Evolutionary conservation across 2,888 invertebrate species (phyloP), one percentile per base, ranked within the genome.

Genomic region (Euphydryas editha): DNA sequence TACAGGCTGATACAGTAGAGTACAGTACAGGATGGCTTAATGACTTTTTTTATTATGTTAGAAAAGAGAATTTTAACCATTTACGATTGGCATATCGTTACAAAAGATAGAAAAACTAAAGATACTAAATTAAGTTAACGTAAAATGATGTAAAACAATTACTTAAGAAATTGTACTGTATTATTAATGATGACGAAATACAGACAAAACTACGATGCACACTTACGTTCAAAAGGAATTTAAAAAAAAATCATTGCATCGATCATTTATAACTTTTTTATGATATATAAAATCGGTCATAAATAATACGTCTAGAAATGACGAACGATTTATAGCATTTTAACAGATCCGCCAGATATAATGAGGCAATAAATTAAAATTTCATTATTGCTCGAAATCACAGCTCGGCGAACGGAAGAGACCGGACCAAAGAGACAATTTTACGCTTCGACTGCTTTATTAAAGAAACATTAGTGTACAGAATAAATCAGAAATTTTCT

Each of bases 401-500:
- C 36, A 44, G 60, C 47, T 54, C 58, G 61, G 61, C 64, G 58
- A 54, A 61, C 58, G 54, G 60, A 64, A 65, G 66, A 71, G 62
- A 18, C 65, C 73, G 65, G n/a, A 63, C 68, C 61, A 72, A 74
- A 72, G 69, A 74, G 69, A 71, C 73, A 73, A 70, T 70, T 76
- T 75, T 72, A 71, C 74, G 66, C 72, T 65, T 71, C 69, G 72
- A 67, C 69, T 71, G 68, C 62, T 65, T 66, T 73, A 74, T 76
- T 72, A 75, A 74, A 76, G 73, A 70, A 78, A 69, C 73, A 71
- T 79, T 76, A 71, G 62, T 62, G 70, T 73, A 73, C 72, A 72
- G 76, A 78, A 81, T 73, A 73, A 79, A 78, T 81, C 75, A 78
- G 68, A 70, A 76, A 20, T 70, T 65, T 18, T 51, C 56, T 62